These are phyloP conservation scores for Tadarida brasiliensis DNA, from an alignment of 2,797 vertebrate genomes.

Conservation along the genomic window DNA sequence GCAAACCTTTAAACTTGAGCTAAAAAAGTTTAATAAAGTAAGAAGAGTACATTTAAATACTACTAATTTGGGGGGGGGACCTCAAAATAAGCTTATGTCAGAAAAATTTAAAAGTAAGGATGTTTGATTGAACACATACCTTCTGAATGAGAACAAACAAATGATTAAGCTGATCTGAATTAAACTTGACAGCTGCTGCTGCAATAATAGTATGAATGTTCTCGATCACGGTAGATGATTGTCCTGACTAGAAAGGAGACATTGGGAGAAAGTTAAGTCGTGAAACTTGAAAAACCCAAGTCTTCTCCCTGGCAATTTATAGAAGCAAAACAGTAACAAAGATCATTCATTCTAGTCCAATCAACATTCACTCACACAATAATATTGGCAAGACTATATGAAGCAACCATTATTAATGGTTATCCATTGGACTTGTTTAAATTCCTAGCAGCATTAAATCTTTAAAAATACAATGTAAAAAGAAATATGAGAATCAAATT, in stretches of 20 bases:
- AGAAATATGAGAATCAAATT: not conserved
- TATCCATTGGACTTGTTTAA: not conserved
- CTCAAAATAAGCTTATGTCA: slow-evolving; percentile 13
- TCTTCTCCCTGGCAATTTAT: not conserved
- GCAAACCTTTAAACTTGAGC: not conserved
- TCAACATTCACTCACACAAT: not conserved
- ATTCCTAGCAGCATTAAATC: not conserved
- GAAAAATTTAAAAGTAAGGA: slow-evolving; percentile 46
- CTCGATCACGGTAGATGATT: slow-evolving; percentile 99
- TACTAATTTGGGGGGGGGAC: not conserved
- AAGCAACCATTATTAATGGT: not conserved
- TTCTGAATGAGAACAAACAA: slow-evolving; percentile 99
- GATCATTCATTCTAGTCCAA: not conserved
- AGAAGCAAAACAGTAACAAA: not conserved
- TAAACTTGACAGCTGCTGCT: slow-evolving; percentile 98
- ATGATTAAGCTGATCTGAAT: slow-evolving; percentile 97
- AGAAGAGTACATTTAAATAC: not conserved
- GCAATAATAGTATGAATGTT: slow-evolving; percentile 99
- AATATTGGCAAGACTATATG: not conserved
- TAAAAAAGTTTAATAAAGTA: not conserved
- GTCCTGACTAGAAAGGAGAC: slow-evolving; percentile 92
- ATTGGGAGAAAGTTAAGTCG: not conserved
- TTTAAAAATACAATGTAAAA: slow-evolving; percentile 26
- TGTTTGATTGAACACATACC: slow-evolving; percentile 85
- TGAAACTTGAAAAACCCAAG: not conserved